Percentiles rank a stretch among this genome's conserved stretches.
phyloP scores from a whole-genome alignment of 2,797 vertebrate genomes.

The Channa striata region DNA sequence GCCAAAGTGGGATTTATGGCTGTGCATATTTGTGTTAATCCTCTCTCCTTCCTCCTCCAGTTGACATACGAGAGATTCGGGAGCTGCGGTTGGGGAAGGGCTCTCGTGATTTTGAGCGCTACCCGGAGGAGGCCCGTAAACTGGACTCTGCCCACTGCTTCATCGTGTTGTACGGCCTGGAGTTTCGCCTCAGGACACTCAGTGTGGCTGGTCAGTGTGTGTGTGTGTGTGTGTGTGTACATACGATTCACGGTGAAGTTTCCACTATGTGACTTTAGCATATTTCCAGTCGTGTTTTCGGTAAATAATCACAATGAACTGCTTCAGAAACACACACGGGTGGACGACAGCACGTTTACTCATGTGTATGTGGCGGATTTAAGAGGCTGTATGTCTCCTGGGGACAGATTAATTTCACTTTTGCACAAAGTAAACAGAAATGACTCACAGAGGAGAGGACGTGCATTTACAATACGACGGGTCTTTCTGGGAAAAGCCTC shows the following conservation, averaged over 20 bases:
- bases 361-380: no score
- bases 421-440: no score
- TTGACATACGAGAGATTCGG: conserved; percentile 91
- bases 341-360: no score
- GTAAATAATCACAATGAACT: no score
- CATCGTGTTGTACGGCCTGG: conserved; percentile 88
- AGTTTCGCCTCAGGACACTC: conserved; percentile 89
- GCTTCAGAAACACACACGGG: no score
- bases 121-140: conserved; percentile 89
- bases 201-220: conserved; percentile 85
- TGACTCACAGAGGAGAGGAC: no score
- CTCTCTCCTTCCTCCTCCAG: conserved; percentile 71
- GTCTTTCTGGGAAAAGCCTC: no score
- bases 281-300: no score
- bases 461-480: no score
- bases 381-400: no score
- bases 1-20: conserved; percentile 71
- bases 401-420: no score
- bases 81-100: conserved; percentile 90
- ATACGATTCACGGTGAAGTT: background rate
- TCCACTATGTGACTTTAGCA: no score
- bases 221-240: conserved; percentile 20
- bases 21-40: conserved; percentile 73
- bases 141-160: conserved; percentile 88
- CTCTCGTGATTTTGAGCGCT: conserved; percentile 91